phyloP scores from a whole-genome alignment of 2,888 invertebrate species.

The Schrankia costaestrigalis region DNA sequence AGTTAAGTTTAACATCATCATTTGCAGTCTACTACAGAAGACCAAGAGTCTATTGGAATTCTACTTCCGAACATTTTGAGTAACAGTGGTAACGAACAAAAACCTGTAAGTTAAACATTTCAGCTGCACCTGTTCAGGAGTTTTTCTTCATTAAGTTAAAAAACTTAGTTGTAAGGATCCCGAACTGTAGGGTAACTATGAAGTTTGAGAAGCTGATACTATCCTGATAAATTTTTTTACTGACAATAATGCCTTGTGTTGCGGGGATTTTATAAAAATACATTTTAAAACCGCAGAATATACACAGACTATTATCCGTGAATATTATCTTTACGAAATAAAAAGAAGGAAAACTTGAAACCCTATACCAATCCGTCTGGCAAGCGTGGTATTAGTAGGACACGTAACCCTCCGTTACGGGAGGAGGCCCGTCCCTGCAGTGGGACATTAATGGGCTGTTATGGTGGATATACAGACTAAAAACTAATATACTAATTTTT shows the following conservation, averaged over 20 bases:
- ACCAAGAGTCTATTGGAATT: too few species aligned
- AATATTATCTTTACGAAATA: background rate
- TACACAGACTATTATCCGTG: background rate
- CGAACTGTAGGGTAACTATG: slow-evolving; percentile 6
- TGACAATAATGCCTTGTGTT: too few species aligned
- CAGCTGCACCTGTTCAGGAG: slow-evolving; percentile 22
- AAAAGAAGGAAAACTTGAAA: too few species aligned
- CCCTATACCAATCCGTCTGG: too few species aligned
- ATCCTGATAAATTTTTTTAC: slow-evolving; percentile 3
- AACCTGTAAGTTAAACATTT: slow-evolving; percentile 12
- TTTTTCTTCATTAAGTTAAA: slow-evolving; percentile 26
- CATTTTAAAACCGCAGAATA: background rate
- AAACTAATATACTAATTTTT: too few species aligned
- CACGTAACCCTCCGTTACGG: too few species aligned
- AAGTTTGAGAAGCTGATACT: background rate
- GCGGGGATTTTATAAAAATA: background rate
- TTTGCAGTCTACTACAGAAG: too few species aligned
- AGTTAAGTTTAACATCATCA: too few species aligned
- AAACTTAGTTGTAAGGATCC: slow-evolving; percentile 18
- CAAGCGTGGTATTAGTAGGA: too few species aligned
- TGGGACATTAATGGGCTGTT: too few species aligned
- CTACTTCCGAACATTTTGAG: too few species aligned
- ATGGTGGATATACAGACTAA: background rate
- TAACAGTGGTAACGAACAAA: slow-evolving; percentile 2
- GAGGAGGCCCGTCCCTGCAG: too few species aligned